Evolutionary conservation across 1,140 invertebrate genomes (phyloP).

Genomic region (Drosophila rhopaloa): DNA sequence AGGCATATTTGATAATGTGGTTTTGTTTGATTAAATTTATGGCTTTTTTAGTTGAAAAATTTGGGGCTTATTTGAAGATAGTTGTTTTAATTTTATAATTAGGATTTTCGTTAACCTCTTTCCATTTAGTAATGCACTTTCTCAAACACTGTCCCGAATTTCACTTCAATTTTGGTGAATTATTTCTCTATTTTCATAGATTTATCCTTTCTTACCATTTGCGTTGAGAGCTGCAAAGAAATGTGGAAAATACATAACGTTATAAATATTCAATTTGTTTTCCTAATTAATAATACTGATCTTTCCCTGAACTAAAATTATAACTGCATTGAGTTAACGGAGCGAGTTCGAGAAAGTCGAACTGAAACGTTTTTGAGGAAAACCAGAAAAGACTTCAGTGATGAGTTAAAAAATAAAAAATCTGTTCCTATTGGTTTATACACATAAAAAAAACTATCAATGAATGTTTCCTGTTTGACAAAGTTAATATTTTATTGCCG

Average conservation of each 20-base stretch:
- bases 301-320: constrained; percentile 4
- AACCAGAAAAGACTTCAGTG: background rate
- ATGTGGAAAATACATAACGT: constrained; percentile 7
- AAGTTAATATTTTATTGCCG: too few relatives aligned
- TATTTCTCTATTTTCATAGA: constrained; percentile 16
- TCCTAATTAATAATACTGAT: background rate
- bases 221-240: constrained; percentile 56
- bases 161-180: constrained; percentile 31
- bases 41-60: constrained; percentile 29
- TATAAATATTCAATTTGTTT: constrained; percentile 10
- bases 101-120: background rate
- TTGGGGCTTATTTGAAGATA: constrained; percentile 3
- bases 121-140: constrained; percentile 10
- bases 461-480: too few relatives aligned
- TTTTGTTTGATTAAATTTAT: background rate
- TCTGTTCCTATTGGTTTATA: too few relatives aligned
- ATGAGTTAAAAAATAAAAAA: too few relatives aligned
- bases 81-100: background rate
- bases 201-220: constrained; percentile 74
- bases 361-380: constrained; percentile 8
- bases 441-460: too few relatives aligned
- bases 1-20: too few relatives aligned
- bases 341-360: constrained; percentile 3
- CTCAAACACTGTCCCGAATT: constrained; percentile 23
- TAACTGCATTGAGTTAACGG: background rate